A percentile compares a stretch with the other conserved stretches of the same genome.
Conservation (phyloP, 2,797 vertebrate genomes). For the Tokudaia muenninki region DNA sequence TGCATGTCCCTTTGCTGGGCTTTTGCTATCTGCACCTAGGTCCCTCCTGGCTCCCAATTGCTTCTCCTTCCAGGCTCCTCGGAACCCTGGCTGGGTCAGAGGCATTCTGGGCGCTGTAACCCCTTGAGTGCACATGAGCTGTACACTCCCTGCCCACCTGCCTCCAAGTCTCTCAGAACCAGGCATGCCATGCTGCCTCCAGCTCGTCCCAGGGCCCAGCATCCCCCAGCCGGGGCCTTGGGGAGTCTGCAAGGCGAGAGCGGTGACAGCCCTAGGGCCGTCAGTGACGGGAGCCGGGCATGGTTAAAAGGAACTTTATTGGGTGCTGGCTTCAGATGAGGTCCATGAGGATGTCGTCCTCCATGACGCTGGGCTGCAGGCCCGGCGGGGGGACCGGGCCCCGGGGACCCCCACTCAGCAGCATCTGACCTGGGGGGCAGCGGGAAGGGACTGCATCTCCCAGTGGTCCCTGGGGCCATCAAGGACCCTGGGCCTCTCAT, state of each 20-base stretch:
- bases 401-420: conserved; percentile 92
- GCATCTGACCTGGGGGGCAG: conserved; percentile 92
- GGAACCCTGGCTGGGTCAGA: background rate
- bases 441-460: conserved; percentile 77
- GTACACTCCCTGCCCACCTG: conserved; percentile 12
- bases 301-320: conserved; percentile 84
- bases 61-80: background rate
- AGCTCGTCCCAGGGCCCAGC: background rate
- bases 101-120: background rate
- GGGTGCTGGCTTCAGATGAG: conserved; percentile 90
- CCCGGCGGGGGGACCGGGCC: conserved; percentile 92
- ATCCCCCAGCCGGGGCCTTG: conserved; percentile 8
- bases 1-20: background rate
- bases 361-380: conserved; percentile 94
- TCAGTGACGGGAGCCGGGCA: conserved; percentile 82
- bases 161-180: background rate
- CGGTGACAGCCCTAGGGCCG: conserved; percentile 72
- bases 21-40: background rate
- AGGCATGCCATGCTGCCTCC: conserved; percentile 40
- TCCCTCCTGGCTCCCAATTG: background rate
- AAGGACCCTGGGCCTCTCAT: conserved; percentile 60
- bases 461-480: conserved; percentile 68
- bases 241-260: conserved; percentile 13
- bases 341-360: conserved; percentile 95
- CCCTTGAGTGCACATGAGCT: background rate